phyloP scores from a whole-genome alignment of 2,888 invertebrate genomes.

The Drosophila stalkeri region DNA sequence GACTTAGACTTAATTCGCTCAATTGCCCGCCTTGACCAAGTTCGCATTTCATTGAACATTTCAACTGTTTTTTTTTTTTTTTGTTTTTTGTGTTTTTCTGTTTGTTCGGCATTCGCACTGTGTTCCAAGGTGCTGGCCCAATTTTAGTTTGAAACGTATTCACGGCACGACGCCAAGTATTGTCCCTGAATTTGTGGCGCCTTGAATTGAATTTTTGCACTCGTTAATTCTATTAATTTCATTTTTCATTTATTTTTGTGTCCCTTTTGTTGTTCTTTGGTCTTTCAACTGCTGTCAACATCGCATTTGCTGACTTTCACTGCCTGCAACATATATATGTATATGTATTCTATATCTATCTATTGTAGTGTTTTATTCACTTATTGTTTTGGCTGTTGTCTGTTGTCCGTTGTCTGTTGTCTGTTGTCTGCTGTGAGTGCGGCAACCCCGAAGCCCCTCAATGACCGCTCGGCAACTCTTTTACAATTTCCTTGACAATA shows the following conservation, averaged over 20 bases:
- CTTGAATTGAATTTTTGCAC: slow-evolving; percentile 65
- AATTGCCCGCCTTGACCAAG: slow-evolving; percentile 39
- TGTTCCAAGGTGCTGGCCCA: slow-evolving; percentile 56
- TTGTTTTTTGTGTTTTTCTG: not conserved
- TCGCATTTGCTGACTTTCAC: slow-evolving; percentile 71
- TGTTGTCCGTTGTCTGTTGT: not conserved
- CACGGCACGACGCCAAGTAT: slow-evolving; percentile 20
- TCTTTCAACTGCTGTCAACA: slow-evolving; percentile 34
- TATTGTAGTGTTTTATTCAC: slow-evolving; percentile 10
- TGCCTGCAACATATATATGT: slow-evolving; percentile 31
- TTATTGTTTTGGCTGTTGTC: slow-evolving; percentile 24
- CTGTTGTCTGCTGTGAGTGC: slow-evolving; percentile 23
- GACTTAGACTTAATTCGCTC: not conserved
- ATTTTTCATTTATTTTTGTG: slow-evolving; percentile 61
- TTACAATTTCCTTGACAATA: slow-evolving; percentile 56
- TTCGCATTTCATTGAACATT: slow-evolving; percentile 25
- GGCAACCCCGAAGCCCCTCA: slow-evolving; percentile 55
- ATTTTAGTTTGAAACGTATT: slow-evolving; percentile 36
- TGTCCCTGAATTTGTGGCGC: slow-evolving; percentile 52
- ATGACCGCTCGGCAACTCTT: slow-evolving; percentile 45
- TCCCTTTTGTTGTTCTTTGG: slow-evolving; percentile 28
- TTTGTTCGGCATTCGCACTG: slow-evolving; percentile 1
- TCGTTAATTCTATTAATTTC: slow-evolving; percentile 75
- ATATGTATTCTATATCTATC: slow-evolving; percentile 1
- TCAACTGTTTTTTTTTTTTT: slow-evolving; percentile 7